Base-by-base conservation (phyloP, 1,140 invertebrate genomes). In the Drosophila obscura region DNA sequence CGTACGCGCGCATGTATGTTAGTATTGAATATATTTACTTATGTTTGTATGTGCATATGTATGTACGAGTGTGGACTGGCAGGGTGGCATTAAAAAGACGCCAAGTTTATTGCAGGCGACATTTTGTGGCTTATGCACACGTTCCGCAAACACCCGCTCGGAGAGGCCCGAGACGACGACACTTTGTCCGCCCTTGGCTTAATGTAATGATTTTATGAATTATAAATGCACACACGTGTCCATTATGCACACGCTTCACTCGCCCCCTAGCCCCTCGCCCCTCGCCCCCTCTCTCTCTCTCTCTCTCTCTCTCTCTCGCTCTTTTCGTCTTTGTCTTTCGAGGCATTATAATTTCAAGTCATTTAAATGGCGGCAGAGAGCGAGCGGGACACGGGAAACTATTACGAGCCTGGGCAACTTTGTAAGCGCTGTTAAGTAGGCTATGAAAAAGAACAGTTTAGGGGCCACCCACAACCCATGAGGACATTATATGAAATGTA, bases 191-290 rank as follows among this genome's bases (percentile, higher is more conserved):
- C 24, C 44, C 50, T 51, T 52, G 63, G 78, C 79, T 76, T 88
- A 88, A 88, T 88, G 83, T 88, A 88, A 88, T 88, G 79, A 88
- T 88, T 88, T 88, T 80, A 88, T 88, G 83, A 88, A 88, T 88
- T 89, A 88, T 89, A 88, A 83, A 88, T 84, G 80, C 83, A 88
- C 67, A 85, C 78, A 89, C 79, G 76, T 77, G 72, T 67, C 59
- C 71, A 71, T 64, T 59, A 72, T 62, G 57, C 72, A 72, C 53
- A 59, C 46, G 51, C 44, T 61, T 26, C 52, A 19, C 26, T 44
- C n/a, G 13, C 19, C 16, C 1, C 16, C 16, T 16, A n/a, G n/a
- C n/a, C n/a, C n/a, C n/a, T n/a, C n/a, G n/a, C n/a, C 58, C 26
- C 35, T 55, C 4, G 2, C 49, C 8, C 28, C 13, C 49, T 5